Conservation (phyloP, 2,113 vertebrate genomes). For the Petrocephalus microphthalmus region DNA sequence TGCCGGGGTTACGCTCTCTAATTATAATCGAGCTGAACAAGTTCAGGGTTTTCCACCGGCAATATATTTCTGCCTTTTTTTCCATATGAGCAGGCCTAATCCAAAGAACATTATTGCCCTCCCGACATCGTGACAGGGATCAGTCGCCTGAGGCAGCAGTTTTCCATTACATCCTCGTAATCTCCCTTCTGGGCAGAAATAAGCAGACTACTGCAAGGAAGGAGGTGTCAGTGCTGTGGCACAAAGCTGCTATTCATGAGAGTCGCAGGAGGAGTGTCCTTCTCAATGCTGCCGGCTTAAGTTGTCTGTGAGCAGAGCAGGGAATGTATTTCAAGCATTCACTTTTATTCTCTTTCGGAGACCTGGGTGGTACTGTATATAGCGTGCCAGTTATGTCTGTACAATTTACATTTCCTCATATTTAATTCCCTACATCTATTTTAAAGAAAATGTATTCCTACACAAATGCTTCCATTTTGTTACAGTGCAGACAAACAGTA, state of each 20-base stretch:
- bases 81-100: slow-evolving; percentile 2
- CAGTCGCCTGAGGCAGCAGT: background rate
- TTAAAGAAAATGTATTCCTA: slow-evolving; percentile 24
- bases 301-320: slow-evolving; percentile 27
- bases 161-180: background rate
- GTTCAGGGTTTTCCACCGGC: background rate
- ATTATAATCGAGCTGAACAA: slow-evolving; percentile 7
- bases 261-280: background rate
- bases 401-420: slow-evolving; percentile 22
- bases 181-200: background rate
- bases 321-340: slow-evolving; percentile 26
- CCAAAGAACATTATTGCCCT: background rate
- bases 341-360: slow-evolving; percentile 29
- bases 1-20: background rate
- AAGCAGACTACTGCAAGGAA: background rate
- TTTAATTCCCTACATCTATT: slow-evolving; percentile 29
- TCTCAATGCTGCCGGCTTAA: slow-evolving; percentile 21
- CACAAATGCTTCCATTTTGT: slow-evolving; percentile 18
- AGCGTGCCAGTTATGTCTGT: slow-evolving; percentile 32
- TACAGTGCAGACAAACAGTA: background rate
- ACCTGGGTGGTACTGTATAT: slow-evolving; percentile 22
- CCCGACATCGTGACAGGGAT: background rate
- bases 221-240: background rate
- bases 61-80: background rate
- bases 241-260: background rate